phyloP scores from a whole-genome alignment of 2,113 vertebrate species.

The Passer montanus region DNA sequence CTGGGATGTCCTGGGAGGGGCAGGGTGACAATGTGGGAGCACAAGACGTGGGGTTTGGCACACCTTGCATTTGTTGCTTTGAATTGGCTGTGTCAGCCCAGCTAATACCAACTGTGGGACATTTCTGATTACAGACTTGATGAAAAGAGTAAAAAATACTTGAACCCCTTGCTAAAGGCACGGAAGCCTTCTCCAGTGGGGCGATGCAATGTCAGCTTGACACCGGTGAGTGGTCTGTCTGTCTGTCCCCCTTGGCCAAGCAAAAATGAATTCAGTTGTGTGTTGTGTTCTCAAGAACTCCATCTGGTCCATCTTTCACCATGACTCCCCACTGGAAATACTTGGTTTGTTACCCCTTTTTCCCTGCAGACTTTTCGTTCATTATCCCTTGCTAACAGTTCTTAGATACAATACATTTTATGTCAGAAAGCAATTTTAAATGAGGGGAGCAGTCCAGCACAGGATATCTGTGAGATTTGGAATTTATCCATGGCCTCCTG shows the following conservation, averaged over 20 bases:
- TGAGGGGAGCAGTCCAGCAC: background rate
- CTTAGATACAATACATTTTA: background rate
- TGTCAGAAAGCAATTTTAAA: background rate
- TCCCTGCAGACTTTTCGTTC: accelerated
- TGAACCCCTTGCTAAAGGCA: conserved; percentile 67
- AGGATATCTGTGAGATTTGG: background rate
- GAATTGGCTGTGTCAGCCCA: accelerated
- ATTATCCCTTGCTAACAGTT: background rate
- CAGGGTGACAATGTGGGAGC: background rate
- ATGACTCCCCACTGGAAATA: background rate
- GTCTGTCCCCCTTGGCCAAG: background rate
- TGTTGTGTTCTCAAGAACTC: background rate
- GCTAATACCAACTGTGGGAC: background rate
- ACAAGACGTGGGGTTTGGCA: accelerated
- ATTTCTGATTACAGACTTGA: conserved; percentile 71
- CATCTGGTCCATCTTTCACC: background rate
- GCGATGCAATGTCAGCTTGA: conserved; percentile 52
- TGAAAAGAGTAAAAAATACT: conserved; percentile 75
- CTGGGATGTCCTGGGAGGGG: background rate
- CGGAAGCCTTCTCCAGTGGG: conserved; percentile 62
- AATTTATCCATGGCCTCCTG: background rate
- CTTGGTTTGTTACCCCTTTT: background rate
- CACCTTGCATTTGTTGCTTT: background rate
- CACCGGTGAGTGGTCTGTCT: conserved; percentile 67
- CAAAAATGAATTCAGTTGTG: background rate